Percentiles rank a stretch among this genome's conserved stretches.
These are phyloP conservation scores for Lutjanus campechanus DNA, from an alignment of 2,797 vertebrate species.

Conservation along the genomic window DNA sequence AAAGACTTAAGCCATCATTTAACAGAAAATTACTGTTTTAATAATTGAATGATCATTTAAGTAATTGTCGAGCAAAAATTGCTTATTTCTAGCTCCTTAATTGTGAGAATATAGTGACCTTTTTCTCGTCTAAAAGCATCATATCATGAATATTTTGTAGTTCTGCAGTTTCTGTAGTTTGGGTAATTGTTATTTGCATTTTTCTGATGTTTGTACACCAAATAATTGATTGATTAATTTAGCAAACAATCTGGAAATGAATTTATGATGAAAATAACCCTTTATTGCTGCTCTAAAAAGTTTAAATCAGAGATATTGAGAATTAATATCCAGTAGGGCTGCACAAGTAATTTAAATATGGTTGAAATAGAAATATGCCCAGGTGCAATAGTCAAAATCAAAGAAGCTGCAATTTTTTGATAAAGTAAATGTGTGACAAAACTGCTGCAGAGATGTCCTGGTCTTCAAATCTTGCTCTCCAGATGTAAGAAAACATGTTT, in stretches of 20 bases:
- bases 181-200: not conserved
- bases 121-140: not conserved
- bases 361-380: too few species aligned
- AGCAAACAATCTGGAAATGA: not conserved
- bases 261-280: not conserved
- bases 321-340: too few species aligned
- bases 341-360: too few species aligned
- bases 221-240: not conserved
- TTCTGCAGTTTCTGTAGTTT: too few species aligned
- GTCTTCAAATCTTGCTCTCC: too few species aligned
- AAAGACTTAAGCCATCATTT: too few species aligned
- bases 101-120: too few species aligned
- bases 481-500: too few species aligned
- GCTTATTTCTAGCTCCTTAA: not conserved
- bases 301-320: not conserved
- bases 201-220: not conserved
- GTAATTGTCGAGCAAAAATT: not conserved
- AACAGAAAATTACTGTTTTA: not conserved
- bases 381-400: too few species aligned
- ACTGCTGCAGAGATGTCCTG: too few species aligned
- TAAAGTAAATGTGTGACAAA: too few species aligned
- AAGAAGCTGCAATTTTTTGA: too few species aligned
- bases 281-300: fast-evolving
- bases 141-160: not conserved
- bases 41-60: not conserved